Base-by-base conservation (phyloP, 2,888 invertebrate species). In the Ophion ellenae region DNA sequence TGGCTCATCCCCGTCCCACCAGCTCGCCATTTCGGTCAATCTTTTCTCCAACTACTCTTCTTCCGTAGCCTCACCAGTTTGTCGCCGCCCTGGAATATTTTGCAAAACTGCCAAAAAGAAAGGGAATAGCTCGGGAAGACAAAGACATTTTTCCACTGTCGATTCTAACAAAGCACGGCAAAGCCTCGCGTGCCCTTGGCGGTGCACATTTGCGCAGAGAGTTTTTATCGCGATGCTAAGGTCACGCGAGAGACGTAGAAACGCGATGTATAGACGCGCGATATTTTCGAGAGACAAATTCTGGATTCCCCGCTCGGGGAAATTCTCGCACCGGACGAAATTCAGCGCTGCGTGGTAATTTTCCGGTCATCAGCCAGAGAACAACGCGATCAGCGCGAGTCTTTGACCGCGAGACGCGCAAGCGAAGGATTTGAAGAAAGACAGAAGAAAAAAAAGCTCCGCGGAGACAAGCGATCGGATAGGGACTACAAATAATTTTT, bases 81-180 rank as follows among this genome's bases (percentile, higher is more conserved):
- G 57, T 75, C 45, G 57, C 1, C 45, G 76, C 71, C 87, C 89
- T 90, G 88, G 89, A 90, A 75, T 83, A 86, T 88, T 86, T 88
- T 90, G 91, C 88, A 61, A 88, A 89, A 88, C 85, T 89, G 89
- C 90, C 90, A 90, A 88, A 9, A 40, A 85, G 0, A 85, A 75
- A 78, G 61, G 47, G 28, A 47, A 81, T 17, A 67, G 57, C 53
- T 5, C 1, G 5, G 11, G 53, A 14, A 14, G 17, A 53, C 53
- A 74, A 81, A 83, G 85, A 69, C 66, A 69, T 71, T 74, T 74
- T 69, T 69, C 78, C 17, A 32, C 40, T 28, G 67, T 78, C 66
- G 78, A 63, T 84, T 73, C 85, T 28, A 81, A 90, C 87, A 90
- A 90, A 90, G 87, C 86, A 66, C 71, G 73, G 47, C 40, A 81